Conservation (phyloP, 2,888 invertebrate genomes). For the Meiosimyza decipiens region DNA sequence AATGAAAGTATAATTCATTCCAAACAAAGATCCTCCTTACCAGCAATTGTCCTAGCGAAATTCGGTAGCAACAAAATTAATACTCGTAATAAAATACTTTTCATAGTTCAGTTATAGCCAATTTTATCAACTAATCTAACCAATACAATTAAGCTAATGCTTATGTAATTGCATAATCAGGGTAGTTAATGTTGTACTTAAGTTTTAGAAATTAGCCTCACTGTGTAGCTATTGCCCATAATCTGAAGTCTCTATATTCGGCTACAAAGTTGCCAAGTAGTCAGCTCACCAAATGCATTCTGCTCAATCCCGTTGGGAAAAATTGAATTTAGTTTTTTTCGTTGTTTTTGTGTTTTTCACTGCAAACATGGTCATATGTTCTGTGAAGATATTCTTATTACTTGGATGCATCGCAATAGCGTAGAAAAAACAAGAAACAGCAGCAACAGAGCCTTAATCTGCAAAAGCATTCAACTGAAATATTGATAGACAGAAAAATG, state of each 20-base stretch:
- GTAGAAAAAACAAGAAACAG: not conserved
- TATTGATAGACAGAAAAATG: slow-evolving; percentile 34
- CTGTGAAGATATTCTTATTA: slow-evolving; percentile 31
- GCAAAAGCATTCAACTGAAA: slow-evolving; percentile 21
- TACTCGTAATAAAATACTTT: too few relatives aligned
- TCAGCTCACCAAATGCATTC: slow-evolving; percentile 25
- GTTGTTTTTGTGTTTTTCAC: not conserved
- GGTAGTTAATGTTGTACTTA: too few relatives aligned
- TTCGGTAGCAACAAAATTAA: too few relatives aligned
- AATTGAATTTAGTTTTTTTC: too few relatives aligned
- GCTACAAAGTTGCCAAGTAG: not conserved
- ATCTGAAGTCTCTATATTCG: slow-evolving; percentile 7
- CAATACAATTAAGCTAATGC: too few relatives aligned
- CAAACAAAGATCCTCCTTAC: too few relatives aligned
- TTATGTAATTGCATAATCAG: too few relatives aligned
- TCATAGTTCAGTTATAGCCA: too few relatives aligned
- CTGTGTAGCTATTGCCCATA: not conserved
- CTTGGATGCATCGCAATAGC: slow-evolving; percentile 19
- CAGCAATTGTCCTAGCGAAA: too few relatives aligned
- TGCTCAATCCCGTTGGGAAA: slow-evolving; percentile 24
- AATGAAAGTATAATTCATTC: too few relatives aligned
- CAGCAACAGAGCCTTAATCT: not conserved
- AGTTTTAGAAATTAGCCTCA: not conserved
- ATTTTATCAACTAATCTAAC: too few relatives aligned
- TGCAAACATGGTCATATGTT: slow-evolving; percentile 27